Conservation (phyloP, 2,797 vertebrate species). For the Coendou prehensilis region DNA sequence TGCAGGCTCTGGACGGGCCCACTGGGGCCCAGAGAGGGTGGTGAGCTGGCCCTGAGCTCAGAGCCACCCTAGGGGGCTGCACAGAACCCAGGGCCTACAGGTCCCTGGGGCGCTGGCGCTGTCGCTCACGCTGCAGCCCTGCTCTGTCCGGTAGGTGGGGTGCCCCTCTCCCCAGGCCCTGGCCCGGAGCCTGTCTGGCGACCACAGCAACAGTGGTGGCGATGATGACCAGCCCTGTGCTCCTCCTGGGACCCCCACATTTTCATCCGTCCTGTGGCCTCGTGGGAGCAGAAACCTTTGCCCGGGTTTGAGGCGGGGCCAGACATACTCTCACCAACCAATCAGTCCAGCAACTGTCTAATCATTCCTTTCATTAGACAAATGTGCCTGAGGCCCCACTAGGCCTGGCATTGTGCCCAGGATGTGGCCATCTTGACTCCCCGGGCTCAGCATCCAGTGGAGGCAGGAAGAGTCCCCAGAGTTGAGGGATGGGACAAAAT, state of each 20-base stretch:
- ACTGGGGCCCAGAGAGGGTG: background rate
- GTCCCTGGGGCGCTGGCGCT: no score
- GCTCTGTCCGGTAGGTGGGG: background rate
- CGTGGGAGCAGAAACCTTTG: background rate
- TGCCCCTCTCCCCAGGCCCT: background rate
- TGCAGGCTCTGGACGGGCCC: background rate
- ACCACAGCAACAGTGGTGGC: background rate
- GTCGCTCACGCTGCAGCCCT: background rate
- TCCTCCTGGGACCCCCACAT: background rate
- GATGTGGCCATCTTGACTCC: background rate
- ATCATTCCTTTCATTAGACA: conserved; percentile 56
- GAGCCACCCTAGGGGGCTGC: background rate
- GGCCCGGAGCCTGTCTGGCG: fast-evolving
- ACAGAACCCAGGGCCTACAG: background rate
- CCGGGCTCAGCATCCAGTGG: background rate
- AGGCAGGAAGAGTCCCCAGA: background rate
- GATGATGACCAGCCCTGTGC: background rate
- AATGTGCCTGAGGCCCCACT: background rate
- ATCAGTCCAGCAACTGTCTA: background rate
- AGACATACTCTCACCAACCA: conserved; percentile 43
- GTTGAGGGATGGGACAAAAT: background rate
- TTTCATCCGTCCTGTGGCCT: background rate
- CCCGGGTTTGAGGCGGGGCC: background rate
- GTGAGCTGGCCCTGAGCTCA: background rate
- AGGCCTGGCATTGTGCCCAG: conserved; percentile 1